A percentile compares a stretch with the other conserved stretches of the same genome.
phyloP scores from a whole-genome alignment of 1,140 invertebrate species.

The Zaprionus camerounensis region DNA sequence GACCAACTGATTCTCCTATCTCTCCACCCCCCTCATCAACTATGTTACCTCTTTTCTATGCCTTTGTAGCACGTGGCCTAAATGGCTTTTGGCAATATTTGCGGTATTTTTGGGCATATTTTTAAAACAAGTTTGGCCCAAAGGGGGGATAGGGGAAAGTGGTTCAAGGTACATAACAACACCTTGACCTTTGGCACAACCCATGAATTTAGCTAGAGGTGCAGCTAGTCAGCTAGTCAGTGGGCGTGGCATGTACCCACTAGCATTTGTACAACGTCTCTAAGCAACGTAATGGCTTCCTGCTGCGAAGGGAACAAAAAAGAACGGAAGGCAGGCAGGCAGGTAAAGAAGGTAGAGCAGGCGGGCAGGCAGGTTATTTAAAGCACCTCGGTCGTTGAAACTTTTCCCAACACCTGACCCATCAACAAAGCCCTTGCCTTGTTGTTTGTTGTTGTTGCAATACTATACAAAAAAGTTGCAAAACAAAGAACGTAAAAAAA shows the following conservation, averaged over 20 bases:
- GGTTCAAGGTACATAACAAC: constrained; percentile 29
- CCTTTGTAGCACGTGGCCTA: constrained; percentile 33
- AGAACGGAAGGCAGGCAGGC: not conserved
- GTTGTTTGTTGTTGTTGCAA: constrained; percentile 24
- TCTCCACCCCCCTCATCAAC: not conserved
- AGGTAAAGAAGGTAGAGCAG: not conserved
- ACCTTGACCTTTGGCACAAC: constrained; percentile 70
- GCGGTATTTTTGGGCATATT: constrained; percentile 47
- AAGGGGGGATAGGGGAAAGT: not conserved
- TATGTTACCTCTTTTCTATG: not conserved
- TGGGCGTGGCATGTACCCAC: constrained; percentile 33
- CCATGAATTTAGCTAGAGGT: constrained; percentile 44
- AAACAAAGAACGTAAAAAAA: not conserved
- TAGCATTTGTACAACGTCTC: constrained; percentile 13
- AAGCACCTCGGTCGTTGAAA: constrained; percentile 42
- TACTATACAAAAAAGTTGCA: constrained; percentile 34
- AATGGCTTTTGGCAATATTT: constrained; percentile 49
- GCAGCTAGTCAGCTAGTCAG: constrained; percentile 21
- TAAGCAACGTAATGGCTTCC: constrained; percentile 57
- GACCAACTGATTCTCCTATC: constrained; percentile 1
- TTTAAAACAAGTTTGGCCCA: constrained; percentile 40
- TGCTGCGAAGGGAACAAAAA: constrained; percentile 11
- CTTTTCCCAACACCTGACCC: constrained; percentile 49
- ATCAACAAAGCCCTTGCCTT: not conserved
- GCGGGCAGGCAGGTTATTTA: constrained; percentile 36